Conservation (phyloP, 1,140 invertebrate species). For the Planococcus citri region DNA sequence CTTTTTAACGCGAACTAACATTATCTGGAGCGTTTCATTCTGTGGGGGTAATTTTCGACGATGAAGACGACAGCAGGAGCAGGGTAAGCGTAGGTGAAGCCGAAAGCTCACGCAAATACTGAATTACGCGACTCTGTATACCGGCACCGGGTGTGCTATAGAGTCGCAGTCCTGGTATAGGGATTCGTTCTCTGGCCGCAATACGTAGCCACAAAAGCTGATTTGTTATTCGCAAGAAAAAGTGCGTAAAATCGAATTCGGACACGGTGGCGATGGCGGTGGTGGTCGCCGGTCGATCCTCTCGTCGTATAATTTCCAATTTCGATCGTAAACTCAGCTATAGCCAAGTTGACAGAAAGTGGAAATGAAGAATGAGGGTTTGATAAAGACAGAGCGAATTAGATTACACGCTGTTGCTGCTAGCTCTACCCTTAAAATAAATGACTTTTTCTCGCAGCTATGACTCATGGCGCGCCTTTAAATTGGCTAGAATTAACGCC, state of each 20-base stretch:
- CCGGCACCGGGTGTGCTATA: no score
- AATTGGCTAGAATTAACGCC: slow-evolving; percentile 11
- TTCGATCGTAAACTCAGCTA: neutral
- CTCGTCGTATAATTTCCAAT: neutral
- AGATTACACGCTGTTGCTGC: neutral
- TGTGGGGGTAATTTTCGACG: neutral
- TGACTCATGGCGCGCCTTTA: neutral
- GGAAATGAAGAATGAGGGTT: slow-evolving; percentile 6
- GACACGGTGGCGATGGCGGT: no score
- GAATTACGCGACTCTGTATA: neutral
- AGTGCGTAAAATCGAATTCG: no score
- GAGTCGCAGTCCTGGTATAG: no score
- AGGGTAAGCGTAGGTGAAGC: no score
- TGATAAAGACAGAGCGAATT: slow-evolving; percentile 1
- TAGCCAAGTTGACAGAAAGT: neutral
- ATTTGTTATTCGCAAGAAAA: no score
- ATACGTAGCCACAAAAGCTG: neutral
- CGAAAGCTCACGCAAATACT: neutral
- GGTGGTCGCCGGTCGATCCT: no score
- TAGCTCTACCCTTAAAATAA: slow-evolving; percentile 14
- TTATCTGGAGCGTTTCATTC: neutral
- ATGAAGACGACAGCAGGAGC: no score
- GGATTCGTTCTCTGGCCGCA: no score
- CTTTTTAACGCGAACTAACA: neutral
- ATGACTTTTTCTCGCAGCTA: slow-evolving; percentile 12